phyloP scores from a whole-genome alignment of 2,113 vertebrate species.

The Alligator sinensis region DNA sequence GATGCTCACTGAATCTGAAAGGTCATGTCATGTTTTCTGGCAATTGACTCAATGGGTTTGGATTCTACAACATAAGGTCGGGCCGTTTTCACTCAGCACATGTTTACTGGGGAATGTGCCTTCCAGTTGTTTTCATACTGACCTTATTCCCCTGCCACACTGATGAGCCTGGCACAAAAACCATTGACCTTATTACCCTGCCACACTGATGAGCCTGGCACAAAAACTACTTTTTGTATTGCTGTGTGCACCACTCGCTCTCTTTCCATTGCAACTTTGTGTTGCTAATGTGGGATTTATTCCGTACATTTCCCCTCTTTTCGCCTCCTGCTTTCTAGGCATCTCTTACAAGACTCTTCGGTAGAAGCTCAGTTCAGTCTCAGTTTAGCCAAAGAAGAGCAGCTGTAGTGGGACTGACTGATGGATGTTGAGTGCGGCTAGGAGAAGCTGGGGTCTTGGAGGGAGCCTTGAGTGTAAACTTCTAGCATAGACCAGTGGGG shows the following conservation, averaged over 20 bases:
- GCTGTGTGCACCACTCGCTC: not conserved
- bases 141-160: constrained; percentile 93
- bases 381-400: not conserved
- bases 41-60: constrained; percentile 97
- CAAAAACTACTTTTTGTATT: constrained; percentile 69
- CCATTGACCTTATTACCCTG: constrained; percentile 96
- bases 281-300: constrained; percentile 19
- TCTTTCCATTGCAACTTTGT: not conserved
- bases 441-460: not conserved
- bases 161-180: constrained; percentile 85
- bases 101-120: constrained; percentile 92
- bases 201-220: constrained; percentile 85
- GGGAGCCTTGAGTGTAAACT: not conserved
- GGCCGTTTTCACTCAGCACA: constrained; percentile 86
- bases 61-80: constrained; percentile 91
- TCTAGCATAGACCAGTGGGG: accelerated
- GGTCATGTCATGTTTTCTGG: constrained; percentile 98
- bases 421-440: not conserved
- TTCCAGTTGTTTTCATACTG: constrained; percentile 92
- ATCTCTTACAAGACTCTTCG: not conserved
- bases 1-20: constrained; percentile 96
- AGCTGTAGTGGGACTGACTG: not conserved
- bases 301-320: not conserved
- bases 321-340: accelerated
- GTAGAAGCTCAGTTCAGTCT: not conserved